These are phyloP conservation scores for Eptatretus atami DNA, from an alignment of 2,797 vertebrate genomes.

Conservation along the genomic window DNA sequence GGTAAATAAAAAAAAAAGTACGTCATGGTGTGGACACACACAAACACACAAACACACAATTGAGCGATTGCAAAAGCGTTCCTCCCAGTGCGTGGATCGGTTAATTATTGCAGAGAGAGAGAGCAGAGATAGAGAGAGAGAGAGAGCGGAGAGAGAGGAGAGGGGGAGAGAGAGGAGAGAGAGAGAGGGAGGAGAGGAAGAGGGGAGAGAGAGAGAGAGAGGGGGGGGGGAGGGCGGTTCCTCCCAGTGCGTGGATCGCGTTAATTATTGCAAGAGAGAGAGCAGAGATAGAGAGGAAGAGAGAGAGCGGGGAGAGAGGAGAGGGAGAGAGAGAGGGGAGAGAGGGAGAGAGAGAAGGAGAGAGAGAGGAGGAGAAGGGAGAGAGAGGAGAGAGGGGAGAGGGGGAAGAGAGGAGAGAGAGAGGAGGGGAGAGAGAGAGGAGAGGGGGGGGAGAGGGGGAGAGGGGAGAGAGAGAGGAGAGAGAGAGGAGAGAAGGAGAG, in stretches of 20 bases:
- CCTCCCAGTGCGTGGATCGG: no score
- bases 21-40: no score
- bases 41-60: no score
- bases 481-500: neutral
- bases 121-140: neutral
- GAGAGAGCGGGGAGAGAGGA: no score
- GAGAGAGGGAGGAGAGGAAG: neutral
- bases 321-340: neutral
- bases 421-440: neutral
- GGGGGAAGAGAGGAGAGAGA: neutral
- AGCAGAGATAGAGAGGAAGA: neutral
- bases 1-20: no score
- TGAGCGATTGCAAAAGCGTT: no score
- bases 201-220: no score
- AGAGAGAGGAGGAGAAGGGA: no score
- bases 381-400: neutral
- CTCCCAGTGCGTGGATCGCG: no score
- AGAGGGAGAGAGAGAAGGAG: neutral
- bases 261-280: neutral
- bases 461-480: conserved; percentile 1
- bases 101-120: neutral
- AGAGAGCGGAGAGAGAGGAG: neutral
- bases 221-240: no score
- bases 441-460: no score
- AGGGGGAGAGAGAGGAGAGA: neutral